A percentile compares a stretch with the other conserved stretches of the same genome.
These are phyloP conservation scores for Mallotus villosus DNA, from an alignment of 2,797 vertebrate species.

Conservation along the genomic window DNA sequence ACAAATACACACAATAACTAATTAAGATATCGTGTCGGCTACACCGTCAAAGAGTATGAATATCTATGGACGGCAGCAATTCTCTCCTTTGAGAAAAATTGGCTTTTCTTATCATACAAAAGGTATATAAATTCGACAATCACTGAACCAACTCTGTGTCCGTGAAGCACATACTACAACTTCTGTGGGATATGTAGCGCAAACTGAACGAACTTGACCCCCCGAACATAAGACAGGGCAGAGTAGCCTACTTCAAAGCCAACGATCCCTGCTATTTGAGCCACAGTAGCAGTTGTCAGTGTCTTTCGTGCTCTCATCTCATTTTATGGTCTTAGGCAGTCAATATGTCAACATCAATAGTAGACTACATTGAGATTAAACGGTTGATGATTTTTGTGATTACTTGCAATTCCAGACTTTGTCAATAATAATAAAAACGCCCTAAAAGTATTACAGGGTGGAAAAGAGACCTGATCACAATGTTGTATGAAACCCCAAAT, in stretches of 20 bases:
- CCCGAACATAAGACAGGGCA: conserved; percentile 50
- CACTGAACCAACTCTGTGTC: not conserved
- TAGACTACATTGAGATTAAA: conserved; percentile 13
- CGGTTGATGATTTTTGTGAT: not conserved
- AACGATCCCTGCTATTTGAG: conserved; percentile 63
- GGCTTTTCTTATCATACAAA: too few relatives aligned
- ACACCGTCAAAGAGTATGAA: too few relatives aligned
- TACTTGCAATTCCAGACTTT: too few relatives aligned
- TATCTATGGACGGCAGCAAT: too few relatives aligned
- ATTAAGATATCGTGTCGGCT: too few relatives aligned
- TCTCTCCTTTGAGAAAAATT: too few relatives aligned
- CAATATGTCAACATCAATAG: conserved; percentile 54
- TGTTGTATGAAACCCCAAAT: too few relatives aligned
- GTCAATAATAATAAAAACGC: too few relatives aligned
- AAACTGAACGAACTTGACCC: conserved; percentile 56
- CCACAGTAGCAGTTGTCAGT: conserved; percentile 72
- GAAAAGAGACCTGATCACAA: too few relatives aligned
- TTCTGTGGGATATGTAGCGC: not conserved
- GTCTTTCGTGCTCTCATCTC: conserved; percentile 61
- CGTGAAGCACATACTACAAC: not conserved
- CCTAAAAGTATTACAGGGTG: too few relatives aligned
- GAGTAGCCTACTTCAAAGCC: conserved; percentile 49
- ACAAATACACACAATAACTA: too few relatives aligned
- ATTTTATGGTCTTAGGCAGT: conserved; percentile 52
- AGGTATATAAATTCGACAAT: not conserved